Percentiles rank a stretch among this genome's conserved stretches.
These are phyloP conservation scores for Oscheius onirici DNA, from an alignment of 2,888 invertebrate genomes.

Conservation along the genomic window DNA sequence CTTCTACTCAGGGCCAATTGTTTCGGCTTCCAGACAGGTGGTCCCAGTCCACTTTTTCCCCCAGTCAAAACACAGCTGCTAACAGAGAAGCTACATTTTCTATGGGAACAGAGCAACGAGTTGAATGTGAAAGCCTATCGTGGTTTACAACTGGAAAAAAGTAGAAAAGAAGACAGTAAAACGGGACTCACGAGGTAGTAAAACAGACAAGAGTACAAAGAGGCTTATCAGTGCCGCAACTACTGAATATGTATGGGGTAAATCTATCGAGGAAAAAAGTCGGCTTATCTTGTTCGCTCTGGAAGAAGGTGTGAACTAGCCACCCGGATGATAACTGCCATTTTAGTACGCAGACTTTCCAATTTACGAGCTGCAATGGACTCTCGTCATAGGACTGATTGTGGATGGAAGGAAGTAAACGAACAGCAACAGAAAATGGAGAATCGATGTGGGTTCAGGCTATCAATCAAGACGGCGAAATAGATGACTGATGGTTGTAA, in stretches of 20 bases:
- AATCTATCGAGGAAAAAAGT: not conserved
- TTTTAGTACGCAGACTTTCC: conserved; percentile 15
- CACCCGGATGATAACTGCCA: not conserved
- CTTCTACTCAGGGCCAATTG: not conserved
- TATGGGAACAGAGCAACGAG: too few species aligned
- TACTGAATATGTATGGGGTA: conserved; percentile 1
- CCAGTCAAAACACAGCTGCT: too few species aligned
- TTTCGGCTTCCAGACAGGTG: not conserved
- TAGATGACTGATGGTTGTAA: conserved; percentile 7
- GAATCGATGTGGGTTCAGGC: conserved; percentile 11
- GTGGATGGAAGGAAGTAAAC: conserved; percentile 2
- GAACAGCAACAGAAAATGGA: not conserved
- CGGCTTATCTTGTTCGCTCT: conserved; percentile 2
- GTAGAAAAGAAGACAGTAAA: too few species aligned
- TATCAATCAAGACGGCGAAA: conserved; percentile 14
- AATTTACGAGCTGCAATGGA: conserved; percentile 14
- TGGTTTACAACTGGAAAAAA: too few species aligned
- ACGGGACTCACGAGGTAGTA: not conserved
- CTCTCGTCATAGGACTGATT: not conserved
- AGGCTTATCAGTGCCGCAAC: not conserved
- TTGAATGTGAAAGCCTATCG: too few species aligned
- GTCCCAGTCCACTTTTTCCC: not conserved
- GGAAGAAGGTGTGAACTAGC: conserved; percentile 3
- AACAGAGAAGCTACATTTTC: too few species aligned
- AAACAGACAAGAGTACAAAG: not conserved